phyloP scores from a whole-genome alignment of 2,113 vertebrate species.

The Ranitomeya imitator region DNA sequence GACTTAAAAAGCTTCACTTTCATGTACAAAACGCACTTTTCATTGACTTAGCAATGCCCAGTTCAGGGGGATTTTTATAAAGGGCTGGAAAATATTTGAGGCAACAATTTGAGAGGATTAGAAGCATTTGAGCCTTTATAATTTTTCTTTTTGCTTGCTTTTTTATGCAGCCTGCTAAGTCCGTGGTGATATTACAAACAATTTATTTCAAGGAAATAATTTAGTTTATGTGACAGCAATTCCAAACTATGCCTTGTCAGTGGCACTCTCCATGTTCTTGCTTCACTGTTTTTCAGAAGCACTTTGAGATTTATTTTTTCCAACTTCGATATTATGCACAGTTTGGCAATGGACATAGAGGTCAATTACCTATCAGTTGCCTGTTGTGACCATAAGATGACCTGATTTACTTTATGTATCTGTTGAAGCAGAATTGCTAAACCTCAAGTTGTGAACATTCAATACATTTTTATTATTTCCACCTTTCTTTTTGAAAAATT shows the following conservation, averaged over 20 bases:
- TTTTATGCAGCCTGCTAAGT: slow-evolving; percentile 7
- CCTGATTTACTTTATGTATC: not conserved
- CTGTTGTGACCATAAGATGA: slow-evolving; percentile 7
- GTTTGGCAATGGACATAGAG: slow-evolving; percentile 6
- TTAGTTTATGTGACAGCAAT: slow-evolving; percentile 9
- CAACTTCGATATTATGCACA: not conserved
- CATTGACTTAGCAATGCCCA: slow-evolving; percentile 5
- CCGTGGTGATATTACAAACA: not conserved
- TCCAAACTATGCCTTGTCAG: slow-evolving; percentile 28
- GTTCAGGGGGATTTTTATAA: slow-evolving; percentile 5
- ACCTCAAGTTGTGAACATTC: not conserved
- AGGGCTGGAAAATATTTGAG: slow-evolving; percentile 21
- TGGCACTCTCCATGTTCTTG: not conserved
- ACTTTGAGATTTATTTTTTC: not conserved
- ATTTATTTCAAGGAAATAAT: slow-evolving; percentile 25
- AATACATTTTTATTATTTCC: slow-evolving; percentile 25
- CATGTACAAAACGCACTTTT: slow-evolving; percentile 25
- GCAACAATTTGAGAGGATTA: slow-evolving; percentile 30
- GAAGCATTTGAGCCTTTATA: not conserved
- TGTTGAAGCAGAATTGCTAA: slow-evolving; percentile 17
- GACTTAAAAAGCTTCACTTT: slow-evolving; percentile 27
- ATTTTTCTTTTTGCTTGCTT: not conserved
- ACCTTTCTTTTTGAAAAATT: not conserved
- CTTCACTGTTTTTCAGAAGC: not conserved
- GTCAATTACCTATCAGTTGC: slow-evolving; percentile 18